These are phyloP conservation scores for Caenorhabditis becei DNA, from an alignment of 2,888 invertebrate species.

Conservation along the genomic window DNA sequence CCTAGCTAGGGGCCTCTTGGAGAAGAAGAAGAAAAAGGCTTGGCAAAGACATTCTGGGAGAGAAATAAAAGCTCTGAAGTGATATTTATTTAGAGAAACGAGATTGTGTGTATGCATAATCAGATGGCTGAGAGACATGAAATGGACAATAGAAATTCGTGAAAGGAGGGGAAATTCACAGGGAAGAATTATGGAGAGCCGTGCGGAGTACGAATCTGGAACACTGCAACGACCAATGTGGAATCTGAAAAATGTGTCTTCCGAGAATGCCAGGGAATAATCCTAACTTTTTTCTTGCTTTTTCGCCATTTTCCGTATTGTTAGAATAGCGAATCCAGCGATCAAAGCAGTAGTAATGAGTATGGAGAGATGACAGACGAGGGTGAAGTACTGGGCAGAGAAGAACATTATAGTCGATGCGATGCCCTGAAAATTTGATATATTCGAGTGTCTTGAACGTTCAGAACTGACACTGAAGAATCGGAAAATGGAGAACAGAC, in stretches of 20 bases:
- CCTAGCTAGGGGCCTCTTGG: too few relatives aligned
- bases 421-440: conserved; percentile 44
- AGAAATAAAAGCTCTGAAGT: too few relatives aligned
- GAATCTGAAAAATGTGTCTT: background rate
- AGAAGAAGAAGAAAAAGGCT: too few relatives aligned
- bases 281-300: background rate
- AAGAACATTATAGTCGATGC: conserved; percentile 42
- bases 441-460: background rate
- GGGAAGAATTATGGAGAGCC: too few relatives aligned
- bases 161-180: too few relatives aligned
- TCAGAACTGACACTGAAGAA: conserved; percentile 27
- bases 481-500: conserved; percentile 46
- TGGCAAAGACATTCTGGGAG: too few relatives aligned
- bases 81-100: too few relatives aligned
- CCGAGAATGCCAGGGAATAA: background rate
- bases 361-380: conserved; percentile 6
- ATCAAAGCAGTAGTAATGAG: background rate
- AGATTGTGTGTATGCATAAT: too few relatives aligned
- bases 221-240: background rate
- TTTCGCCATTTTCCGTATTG: background rate
- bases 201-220: background rate
- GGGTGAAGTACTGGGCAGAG: conserved; percentile 16
- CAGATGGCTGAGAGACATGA: too few relatives aligned
- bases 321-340: background rate
- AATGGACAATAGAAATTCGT: too few relatives aligned